phyloP scores from a whole-genome alignment of 2,888 invertebrate genomes.

The Nebria salina region DNA sequence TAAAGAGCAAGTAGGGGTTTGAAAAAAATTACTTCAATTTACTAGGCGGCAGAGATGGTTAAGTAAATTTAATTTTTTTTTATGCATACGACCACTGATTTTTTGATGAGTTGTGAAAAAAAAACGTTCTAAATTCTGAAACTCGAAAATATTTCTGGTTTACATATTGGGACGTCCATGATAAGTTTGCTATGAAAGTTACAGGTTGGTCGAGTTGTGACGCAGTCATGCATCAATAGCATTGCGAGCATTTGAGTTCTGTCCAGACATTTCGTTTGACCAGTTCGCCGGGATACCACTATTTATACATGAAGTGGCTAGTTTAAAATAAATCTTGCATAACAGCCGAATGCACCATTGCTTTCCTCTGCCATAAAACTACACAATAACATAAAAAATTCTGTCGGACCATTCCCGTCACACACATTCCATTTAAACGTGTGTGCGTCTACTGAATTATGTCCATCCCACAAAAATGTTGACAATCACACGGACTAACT shows the following conservation, averaged over 20 bases:
- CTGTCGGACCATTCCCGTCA: conserved; percentile 19
- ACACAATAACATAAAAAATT: conserved; percentile 45
- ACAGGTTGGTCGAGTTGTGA: not conserved
- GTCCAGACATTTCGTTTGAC: not conserved
- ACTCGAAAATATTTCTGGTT: not conserved
- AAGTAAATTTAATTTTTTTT: too few species aligned
- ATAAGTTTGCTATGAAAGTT: not conserved
- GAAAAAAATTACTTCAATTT: too few species aligned
- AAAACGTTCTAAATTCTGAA: too few species aligned
- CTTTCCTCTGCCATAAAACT: conserved; percentile 44
- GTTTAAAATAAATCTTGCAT: conserved; percentile 46
- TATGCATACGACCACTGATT: too few species aligned
- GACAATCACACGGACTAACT: conserved; percentile 20
- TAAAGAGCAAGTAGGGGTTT: too few species aligned
- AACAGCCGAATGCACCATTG: conserved; percentile 45
- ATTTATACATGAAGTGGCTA: conserved; percentile 40
- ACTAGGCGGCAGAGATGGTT: too few species aligned
- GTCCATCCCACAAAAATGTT: not conserved
- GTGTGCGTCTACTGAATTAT: not conserved
- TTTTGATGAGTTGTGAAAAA: too few species aligned
- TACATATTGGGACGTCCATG: not conserved
- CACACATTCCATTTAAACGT: not conserved
- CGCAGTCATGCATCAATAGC: conserved; percentile 33
- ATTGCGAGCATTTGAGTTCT: not conserved
- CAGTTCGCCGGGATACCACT: conserved; percentile 19